phyloP scores from a whole-genome alignment of 2,113 vertebrate genomes.

The Crotophaga sulcirostris region DNA sequence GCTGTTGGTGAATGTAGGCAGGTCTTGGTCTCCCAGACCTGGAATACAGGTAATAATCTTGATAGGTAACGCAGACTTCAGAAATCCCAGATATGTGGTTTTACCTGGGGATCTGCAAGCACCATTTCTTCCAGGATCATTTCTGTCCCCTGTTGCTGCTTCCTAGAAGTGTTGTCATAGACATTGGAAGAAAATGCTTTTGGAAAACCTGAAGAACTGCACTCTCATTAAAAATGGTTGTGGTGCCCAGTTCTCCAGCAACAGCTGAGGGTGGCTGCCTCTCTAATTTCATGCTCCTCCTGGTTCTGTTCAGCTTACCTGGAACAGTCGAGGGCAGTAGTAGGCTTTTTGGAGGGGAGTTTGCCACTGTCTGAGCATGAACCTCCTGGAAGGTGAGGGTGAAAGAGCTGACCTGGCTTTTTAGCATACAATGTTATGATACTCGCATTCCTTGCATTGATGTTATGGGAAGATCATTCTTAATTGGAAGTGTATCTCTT shows the following conservation, averaged over 20 bases:
- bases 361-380: background rate
- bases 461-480: background rate
- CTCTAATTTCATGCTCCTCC: background rate
- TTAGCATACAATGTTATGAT: fast-evolving
- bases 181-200: background rate
- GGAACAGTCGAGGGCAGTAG: background rate
- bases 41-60: background rate
- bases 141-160: background rate
- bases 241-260: background rate
- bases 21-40: background rate
- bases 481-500: background rate
- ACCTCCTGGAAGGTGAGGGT: background rate
- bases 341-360: background rate
- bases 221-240: background rate
- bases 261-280: background rate
- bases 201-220: background rate
- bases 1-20: background rate
- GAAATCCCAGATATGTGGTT: background rate
- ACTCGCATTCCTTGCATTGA: background rate
- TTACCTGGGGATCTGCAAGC: background rate
- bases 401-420: background rate
- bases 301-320: background rate
- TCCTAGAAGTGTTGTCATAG: background rate
- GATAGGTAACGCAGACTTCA: background rate
- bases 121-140: background rate